phyloP scores from a whole-genome alignment of 2,888 invertebrate species.

The Drosophila subsilvestris region DNA sequence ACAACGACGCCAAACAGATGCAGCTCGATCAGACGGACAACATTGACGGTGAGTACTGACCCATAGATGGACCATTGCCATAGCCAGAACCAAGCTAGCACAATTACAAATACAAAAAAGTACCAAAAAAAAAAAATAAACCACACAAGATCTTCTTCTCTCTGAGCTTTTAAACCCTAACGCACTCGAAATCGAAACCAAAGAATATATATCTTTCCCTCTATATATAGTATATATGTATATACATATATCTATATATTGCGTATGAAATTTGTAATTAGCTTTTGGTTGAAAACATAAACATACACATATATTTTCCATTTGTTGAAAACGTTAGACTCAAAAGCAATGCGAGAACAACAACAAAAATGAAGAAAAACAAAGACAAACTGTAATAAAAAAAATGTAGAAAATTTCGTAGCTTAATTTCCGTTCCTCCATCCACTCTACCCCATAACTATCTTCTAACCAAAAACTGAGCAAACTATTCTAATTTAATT shows the following conservation, averaged over 20 bases:
- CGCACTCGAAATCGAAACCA: slow-evolving; percentile 62
- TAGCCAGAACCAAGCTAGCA: slow-evolving; percentile 48
- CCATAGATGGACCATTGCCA: slow-evolving; percentile 17
- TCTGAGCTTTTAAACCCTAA: slow-evolving; percentile 72
- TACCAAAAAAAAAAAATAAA: slow-evolving; percentile 3
- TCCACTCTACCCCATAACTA: slow-evolving; percentile 25
- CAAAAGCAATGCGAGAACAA: slow-evolving; percentile 41
- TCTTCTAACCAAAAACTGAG: slow-evolving; percentile 37
- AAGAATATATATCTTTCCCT: slow-evolving; percentile 29
- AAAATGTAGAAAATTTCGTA: slow-evolving; percentile 57
- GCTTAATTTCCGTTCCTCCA: slow-evolving; percentile 52
- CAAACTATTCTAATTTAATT: slow-evolving; percentile 25
- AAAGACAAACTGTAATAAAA: slow-evolving; percentile 39
- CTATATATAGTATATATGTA: slow-evolving; percentile 38
- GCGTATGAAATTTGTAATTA: slow-evolving; percentile 51
- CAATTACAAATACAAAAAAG: slow-evolving; percentile 32
- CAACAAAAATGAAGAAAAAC: neutral
- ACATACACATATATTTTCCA: slow-evolving; percentile 41
- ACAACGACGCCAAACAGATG: slow-evolving; percentile 85
- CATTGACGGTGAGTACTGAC: slow-evolving; percentile 88
- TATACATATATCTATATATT: slow-evolving; percentile 43
- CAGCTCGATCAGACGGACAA: slow-evolving; percentile 90
- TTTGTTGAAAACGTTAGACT: slow-evolving; percentile 36
- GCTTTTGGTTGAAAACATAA: slow-evolving; percentile 59
- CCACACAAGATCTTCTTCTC: slow-evolving; percentile 54